phyloP scores from a whole-genome alignment of 2,888 invertebrate genomes.

The Pterostichus niger region DNA sequence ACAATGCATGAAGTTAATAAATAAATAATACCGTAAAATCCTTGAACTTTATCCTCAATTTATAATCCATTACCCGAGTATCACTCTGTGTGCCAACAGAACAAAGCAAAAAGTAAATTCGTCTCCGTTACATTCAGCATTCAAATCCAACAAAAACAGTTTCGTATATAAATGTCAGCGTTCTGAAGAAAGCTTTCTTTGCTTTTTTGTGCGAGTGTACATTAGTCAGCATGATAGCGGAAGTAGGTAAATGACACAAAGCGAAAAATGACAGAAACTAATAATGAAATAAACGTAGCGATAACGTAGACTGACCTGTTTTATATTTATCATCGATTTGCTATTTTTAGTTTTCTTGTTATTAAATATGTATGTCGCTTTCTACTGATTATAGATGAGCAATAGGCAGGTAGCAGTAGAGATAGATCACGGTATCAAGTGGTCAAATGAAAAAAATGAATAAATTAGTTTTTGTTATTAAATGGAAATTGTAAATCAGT shows the following conservation, averaged over 20 bases:
- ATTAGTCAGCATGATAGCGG: conserved; percentile 25
- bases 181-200: conserved; percentile 29
- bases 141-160: conserved; percentile 18
- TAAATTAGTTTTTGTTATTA: conserved; percentile 1
- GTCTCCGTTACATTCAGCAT: too few species aligned
- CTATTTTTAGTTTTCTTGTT: conserved; percentile 48
- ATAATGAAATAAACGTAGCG: conserved; percentile 22
- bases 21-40: neutral
- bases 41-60: conserved; percentile 15
- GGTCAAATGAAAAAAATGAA: neutral
- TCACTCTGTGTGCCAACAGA: neutral
- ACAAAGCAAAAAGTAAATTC: neutral
- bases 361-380: conserved; percentile 48
- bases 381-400: conserved; percentile 7
- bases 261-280: conserved; percentile 39
- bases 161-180: conserved; percentile 24
- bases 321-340: conserved; percentile 53
- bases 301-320: conserved; percentile 40
- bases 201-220: conserved; percentile 25
- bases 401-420: neutral
- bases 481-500: neutral
- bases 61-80: conserved; percentile 8
- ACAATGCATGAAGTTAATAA: neutral
- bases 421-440: neutral
- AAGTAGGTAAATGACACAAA: conserved; percentile 49